phyloP scores from a whole-genome alignment of 2,113 vertebrate genomes.

The Pseudolaguvia tuberculata region DNA sequence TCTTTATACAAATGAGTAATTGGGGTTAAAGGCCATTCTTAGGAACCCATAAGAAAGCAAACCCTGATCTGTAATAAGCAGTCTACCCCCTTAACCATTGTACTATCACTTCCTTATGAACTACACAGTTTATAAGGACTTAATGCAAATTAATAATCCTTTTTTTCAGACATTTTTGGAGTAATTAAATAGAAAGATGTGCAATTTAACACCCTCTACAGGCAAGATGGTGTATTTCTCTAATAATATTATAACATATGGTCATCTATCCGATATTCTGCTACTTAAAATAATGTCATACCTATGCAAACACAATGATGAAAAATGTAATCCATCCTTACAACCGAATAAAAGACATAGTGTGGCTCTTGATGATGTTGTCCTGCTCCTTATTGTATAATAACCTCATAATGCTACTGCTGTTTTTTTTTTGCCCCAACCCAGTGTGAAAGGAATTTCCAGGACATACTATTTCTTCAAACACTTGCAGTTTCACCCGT shows the following conservation, averaged over 20 bases:
- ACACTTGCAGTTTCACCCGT: neutral
- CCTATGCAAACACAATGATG: neutral
- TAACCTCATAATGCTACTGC: neutral
- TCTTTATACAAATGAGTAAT: too few species aligned
- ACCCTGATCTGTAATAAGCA: too few species aligned
- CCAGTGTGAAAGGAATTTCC: too few species aligned
- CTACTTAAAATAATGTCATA: too few species aligned
- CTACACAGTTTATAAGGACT: too few species aligned
- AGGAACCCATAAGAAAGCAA: too few species aligned
- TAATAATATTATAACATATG: too few species aligned
- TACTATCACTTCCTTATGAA: too few species aligned
- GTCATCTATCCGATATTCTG: too few species aligned
- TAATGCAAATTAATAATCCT: constrained; percentile 9
- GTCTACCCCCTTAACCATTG: too few species aligned
- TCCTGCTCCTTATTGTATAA: neutral
- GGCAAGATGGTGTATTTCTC: neutral
- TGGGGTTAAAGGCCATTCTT: too few species aligned
- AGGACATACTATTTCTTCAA: neutral
- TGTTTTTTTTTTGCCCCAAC: constrained; percentile 12
- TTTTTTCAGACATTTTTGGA: too few species aligned
- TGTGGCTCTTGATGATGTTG: neutral
- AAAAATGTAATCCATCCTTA: neutral
- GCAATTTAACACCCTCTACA: neutral
- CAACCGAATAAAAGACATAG: neutral
- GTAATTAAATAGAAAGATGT: neutral